phyloP scores from a whole-genome alignment of 1,140 invertebrate genomes.

The Drosophila simulans region DNA sequence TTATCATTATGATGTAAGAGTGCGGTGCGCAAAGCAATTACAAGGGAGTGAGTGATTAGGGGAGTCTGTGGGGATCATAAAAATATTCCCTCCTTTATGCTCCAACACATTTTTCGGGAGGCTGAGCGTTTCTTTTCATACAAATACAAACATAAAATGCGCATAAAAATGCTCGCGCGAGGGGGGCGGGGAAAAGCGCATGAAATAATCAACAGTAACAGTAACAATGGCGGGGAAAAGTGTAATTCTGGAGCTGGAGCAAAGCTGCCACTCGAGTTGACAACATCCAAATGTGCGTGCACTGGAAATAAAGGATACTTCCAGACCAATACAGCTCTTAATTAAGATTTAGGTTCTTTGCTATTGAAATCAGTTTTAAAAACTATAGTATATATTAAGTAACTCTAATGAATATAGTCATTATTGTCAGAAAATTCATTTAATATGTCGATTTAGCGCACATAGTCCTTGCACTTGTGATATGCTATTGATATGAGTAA shows the following conservation, averaged over 20 bases:
- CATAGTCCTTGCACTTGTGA: too few relatives aligned
- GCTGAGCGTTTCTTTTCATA: conserved; percentile 53
- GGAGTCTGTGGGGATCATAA: conserved; percentile 49
- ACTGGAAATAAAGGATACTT: conserved; percentile 13
- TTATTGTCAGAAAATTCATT: too few relatives aligned
- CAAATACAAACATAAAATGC: conserved; percentile 82
- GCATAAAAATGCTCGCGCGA: conserved; percentile 73
- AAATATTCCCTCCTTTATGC: conserved; percentile 49
- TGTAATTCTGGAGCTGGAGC: neutral
- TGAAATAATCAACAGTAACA: conserved; percentile 82
- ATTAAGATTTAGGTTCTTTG: too few relatives aligned
- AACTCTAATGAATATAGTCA: too few relatives aligned
- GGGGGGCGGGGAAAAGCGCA: conserved; percentile 60
- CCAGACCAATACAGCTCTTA: too few relatives aligned
- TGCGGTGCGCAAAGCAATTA: conserved; percentile 73
- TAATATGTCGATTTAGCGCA: too few relatives aligned
- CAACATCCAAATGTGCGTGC: conserved; percentile 66
- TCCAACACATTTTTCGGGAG: conserved; percentile 16
- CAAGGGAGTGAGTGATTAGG: conserved; percentile 61
- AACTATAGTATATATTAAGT: too few relatives aligned
- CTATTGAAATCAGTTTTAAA: too few relatives aligned
- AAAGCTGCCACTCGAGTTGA: conserved; percentile 61
- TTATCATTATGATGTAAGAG: conserved; percentile 82
- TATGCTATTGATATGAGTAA: too few relatives aligned
- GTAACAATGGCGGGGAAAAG: conserved; percentile 56